Conservation (phyloP, 2,888 invertebrate species). For the Hypomecis punctinalis region DNA sequence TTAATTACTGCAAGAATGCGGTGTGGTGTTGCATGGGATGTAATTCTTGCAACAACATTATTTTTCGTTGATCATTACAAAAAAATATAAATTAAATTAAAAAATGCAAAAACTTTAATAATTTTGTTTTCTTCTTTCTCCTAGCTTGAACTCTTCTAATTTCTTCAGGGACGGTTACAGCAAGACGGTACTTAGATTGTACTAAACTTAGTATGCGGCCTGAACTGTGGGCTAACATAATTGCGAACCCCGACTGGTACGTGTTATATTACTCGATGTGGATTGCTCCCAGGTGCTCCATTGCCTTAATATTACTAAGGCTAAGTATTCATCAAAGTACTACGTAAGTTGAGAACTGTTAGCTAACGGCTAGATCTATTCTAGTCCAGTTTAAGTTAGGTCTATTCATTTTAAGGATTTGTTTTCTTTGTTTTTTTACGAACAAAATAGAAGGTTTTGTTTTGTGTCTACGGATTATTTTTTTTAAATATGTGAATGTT, state of each 20-base stretch:
- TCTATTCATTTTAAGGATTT: no score
- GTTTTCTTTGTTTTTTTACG: no score
- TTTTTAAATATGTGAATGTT: no score
- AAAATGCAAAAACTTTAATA: no score
- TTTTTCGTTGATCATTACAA: no score
- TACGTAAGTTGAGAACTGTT: neutral
- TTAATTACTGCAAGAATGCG: no score
- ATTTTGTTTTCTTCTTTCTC: no score
- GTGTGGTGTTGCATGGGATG: no score
- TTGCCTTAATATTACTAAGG: slow-evolving; percentile 48
- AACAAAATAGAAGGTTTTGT: no score
- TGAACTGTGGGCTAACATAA: slow-evolving; percentile 36
- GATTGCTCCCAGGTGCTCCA: slow-evolving; percentile 55
- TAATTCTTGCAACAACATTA: no score
- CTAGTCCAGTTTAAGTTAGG: neutral
- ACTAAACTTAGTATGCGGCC: slow-evolving; percentile 20
- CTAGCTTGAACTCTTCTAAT: neutral
- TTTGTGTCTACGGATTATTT: no score
- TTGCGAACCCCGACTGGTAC: slow-evolving; percentile 38
- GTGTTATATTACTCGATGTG: slow-evolving; percentile 50
- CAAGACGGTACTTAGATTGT: neutral
- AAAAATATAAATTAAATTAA: no score
- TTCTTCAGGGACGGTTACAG: neutral
- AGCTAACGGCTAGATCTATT: neutral
- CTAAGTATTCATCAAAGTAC: slow-evolving; percentile 8